Evolutionary conservation across 2,888 invertebrate genomes (phyloP).

Genomic region (Shargacucullia verbasci): DNA sequence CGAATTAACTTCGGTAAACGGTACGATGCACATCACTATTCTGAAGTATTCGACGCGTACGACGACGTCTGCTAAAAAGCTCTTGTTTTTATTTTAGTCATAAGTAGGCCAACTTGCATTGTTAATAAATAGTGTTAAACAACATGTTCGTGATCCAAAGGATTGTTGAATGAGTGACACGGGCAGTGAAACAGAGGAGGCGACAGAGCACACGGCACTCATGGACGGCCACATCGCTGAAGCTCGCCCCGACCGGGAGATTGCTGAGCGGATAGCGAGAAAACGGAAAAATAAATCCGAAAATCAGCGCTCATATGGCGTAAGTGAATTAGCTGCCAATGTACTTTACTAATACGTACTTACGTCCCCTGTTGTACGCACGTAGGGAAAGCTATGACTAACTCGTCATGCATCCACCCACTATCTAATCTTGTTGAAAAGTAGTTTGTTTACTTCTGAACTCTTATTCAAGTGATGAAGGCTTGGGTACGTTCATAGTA

Average conservation of each 20-base stretch:
- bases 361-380: too few relatives aligned
- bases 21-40: not conserved
- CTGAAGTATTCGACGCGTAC: not conserved
- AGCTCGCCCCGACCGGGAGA: constrained; percentile 89
- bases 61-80: not conserved
- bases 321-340: constrained; percentile 65
- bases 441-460: not conserved
- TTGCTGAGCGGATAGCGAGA: constrained; percentile 86
- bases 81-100: constrained; percentile 27
- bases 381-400: constrained; percentile 18
- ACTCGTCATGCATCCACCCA: constrained; percentile 27
- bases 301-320: constrained; percentile 87
- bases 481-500: too few relatives aligned
- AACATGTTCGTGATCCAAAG: constrained; percentile 66
- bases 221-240: constrained; percentile 95
- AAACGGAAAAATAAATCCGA: constrained; percentile 88
- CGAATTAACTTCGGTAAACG: too few relatives aligned
- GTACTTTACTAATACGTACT: too few relatives aligned
- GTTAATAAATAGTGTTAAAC: constrained; percentile 36
- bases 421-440: constrained; percentile 41
- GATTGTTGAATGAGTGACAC: constrained; percentile 81
- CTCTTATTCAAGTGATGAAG: too few relatives aligned
- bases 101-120: constrained; percentile 17
- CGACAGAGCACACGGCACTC: constrained; percentile 93
- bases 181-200: constrained; percentile 88